Conservation (phyloP, 2,113 vertebrate species). For the Tragulus kanchil region DNA sequence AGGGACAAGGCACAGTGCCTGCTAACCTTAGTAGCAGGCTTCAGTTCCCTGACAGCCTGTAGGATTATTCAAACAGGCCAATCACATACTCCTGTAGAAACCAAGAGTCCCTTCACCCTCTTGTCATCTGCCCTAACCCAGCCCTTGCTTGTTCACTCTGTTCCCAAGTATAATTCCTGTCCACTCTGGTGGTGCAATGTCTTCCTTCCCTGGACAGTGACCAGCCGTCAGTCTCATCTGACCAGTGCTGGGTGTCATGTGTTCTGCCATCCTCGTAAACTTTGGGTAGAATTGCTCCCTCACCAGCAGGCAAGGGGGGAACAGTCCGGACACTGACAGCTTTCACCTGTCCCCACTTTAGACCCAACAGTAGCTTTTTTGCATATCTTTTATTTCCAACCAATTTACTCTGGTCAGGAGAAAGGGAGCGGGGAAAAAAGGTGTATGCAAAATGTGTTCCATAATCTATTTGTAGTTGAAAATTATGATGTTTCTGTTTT, state of each 20-base stretch:
- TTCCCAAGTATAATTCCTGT: background rate
- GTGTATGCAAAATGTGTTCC: background rate
- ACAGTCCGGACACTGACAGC: background rate
- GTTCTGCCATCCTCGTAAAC: background rate
- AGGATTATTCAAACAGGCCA: background rate
- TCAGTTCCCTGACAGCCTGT: background rate
- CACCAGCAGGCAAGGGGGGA: background rate
- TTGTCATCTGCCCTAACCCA: background rate
- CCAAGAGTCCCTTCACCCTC: background rate
- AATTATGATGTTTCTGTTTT: background rate
- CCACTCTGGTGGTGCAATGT: fast-evolving
- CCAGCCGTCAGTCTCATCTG: background rate
- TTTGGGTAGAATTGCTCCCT: background rate
- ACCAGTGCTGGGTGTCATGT: background rate
- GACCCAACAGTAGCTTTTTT: background rate
- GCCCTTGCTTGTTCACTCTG: background rate
- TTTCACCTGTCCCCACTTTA: background rate
- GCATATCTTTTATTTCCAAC: background rate
- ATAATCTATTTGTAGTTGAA: background rate
- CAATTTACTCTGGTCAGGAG: background rate
- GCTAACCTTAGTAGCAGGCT: background rate
- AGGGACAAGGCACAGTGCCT: background rate
- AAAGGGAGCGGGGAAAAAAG: background rate
- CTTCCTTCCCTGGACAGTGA: background rate
- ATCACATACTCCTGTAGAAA: background rate